Base-by-base conservation (phyloP, 1,140 invertebrate species). In the Probaryconus sp. region DNA sequence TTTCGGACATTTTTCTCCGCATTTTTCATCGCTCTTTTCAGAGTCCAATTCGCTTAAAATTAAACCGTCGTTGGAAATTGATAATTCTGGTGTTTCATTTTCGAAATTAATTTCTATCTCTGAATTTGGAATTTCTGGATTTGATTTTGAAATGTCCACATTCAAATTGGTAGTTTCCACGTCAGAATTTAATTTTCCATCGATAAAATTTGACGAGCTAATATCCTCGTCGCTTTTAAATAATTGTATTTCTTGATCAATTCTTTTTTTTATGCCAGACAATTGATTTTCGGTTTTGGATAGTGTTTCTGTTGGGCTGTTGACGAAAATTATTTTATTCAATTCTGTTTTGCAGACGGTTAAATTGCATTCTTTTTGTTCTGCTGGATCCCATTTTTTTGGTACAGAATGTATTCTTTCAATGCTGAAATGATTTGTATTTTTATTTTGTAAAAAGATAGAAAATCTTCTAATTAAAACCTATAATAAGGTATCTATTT, bases 171-270 rank as follows among this genome's bases (percentile, higher is more conserved):
- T n/a, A n/a, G n/a, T n/a, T n/a, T n/a, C n/a, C n/a, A n/a, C n/a
- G n/a, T n/a, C n/a, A n/a, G n/a, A 30, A 7, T 37, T 35, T 38
- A 11, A 37, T 53, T 53, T 18, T 28, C 33, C n/a, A 26, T 28
- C 10, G 24, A 5, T 30, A 26, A 3, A 51, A 37, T 30, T 47
- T 60, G 18, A 24, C 30, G 5, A 18, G n/a, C n/a, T n/a, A 31
- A 58, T 21, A 24, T 47, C 10, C 0, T 33, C 20, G 4, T 68
- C 11, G 1, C 38, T 17, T 35, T 68, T 56, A 4, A 43, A 64
- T n/a, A 58, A 37, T 42, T 75, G 26, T 9, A 76, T 70, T 33
- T 76, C 73, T 13, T 67, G 11, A 26, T 76, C 73, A 7, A 76
- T 11, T 37, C 71, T 42, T 17, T 10, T 48, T 60, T 69, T 69